Conservation (phyloP, 2,797 vertebrate species). For the Oryzias dopingdopingensis region DNA sequence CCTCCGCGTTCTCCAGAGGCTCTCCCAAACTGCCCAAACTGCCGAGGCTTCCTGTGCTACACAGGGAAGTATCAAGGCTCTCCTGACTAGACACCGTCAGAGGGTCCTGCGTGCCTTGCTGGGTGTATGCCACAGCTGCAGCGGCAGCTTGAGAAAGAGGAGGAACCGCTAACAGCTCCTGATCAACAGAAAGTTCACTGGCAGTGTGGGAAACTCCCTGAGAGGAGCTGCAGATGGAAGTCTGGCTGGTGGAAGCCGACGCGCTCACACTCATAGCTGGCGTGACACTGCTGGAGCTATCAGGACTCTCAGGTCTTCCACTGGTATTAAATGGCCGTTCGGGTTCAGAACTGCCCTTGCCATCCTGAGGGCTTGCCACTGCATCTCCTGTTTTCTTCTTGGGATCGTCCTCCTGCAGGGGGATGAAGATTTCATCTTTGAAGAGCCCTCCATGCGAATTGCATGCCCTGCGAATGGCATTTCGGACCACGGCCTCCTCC, state of each 20-base stretch:
- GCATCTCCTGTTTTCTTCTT: slow-evolving; percentile 85
- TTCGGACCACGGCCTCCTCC: slow-evolving; percentile 88
- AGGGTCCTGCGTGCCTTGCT: slow-evolving; percentile 81
- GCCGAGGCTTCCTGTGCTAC: slow-evolving; percentile 92
- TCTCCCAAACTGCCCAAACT: slow-evolving; percentile 94
- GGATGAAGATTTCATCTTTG: slow-evolving; percentile 96
- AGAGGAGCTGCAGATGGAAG: slow-evolving; percentile 92
- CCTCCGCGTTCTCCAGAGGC: slow-evolving; percentile 85
- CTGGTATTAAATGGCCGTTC: slow-evolving; percentile 76
- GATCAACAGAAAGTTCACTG: slow-evolving; percentile 88
- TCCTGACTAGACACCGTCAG: slow-evolving; percentile 94
- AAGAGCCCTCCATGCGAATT: slow-evolving; percentile 95
- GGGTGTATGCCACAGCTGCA: slow-evolving; percentile 70
- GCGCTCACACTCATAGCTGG: slow-evolving; percentile 90
- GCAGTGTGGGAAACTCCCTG: slow-evolving; percentile 88
- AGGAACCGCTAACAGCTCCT: slow-evolving; percentile 79
- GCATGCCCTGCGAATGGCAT: slow-evolving; percentile 92
- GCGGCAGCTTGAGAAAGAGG: slow-evolving; percentile 75
- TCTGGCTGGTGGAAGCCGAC: slow-evolving; percentile 93
- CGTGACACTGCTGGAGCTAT: slow-evolving; percentile 91
- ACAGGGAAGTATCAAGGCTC: slow-evolving; percentile 92
- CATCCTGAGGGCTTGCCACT: slow-evolving; percentile 73
- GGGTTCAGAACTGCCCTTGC: slow-evolving; percentile 70
- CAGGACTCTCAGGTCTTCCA: slow-evolving; percentile 83
- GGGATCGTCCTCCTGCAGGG: slow-evolving; percentile 89